Conservation (phyloP, 2,888 invertebrate species). For the Anodontia alba region DNA sequence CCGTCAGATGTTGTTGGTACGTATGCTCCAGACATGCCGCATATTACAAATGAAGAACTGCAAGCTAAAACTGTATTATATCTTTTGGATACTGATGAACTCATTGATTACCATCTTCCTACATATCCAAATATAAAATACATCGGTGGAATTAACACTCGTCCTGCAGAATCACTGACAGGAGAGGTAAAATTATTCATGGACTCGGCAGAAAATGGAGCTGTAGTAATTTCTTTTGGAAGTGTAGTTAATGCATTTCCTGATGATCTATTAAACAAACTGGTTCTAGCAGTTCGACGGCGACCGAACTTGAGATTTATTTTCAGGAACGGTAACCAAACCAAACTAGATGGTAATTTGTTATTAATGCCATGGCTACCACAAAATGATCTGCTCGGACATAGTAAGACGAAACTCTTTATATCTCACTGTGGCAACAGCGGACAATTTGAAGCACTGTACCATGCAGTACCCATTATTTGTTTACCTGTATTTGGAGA, state of each 20-base stretch:
- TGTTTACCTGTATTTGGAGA: constrained; percentile 66
- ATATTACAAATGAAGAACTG: no score
- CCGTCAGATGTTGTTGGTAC: constrained; percentile 41
- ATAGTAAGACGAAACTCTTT: constrained; percentile 64
- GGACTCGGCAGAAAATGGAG: constrained; percentile 55
- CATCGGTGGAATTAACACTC: constrained; percentile 58
- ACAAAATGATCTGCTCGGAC: constrained; percentile 68
- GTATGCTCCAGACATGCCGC: constrained; percentile 56
- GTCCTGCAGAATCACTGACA: constrained; percentile 50
- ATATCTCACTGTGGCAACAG: constrained; percentile 75
- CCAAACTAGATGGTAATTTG: constrained; percentile 37
- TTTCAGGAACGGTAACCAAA: constrained; percentile 24
- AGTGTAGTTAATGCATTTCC: constrained; percentile 47
- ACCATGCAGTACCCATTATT: constrained; percentile 73
- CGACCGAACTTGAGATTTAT: constrained; percentile 42
- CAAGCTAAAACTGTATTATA: no score
- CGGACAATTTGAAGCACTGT: no score
- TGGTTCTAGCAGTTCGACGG: constrained; percentile 54
- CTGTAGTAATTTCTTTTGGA: constrained; percentile 69
- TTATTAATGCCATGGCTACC: constrained; percentile 65
- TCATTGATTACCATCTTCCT: no score
- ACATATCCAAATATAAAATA: constrained; percentile 56
- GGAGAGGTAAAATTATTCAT: constrained; percentile 51
- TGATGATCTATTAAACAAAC: constrained; percentile 15
- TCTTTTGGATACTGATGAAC: no score